Percentiles rank a stretch among this genome's conserved stretches.
These are phyloP conservation scores for Athalia circularis DNA, from an alignment of 2,888 invertebrate genomes.

Conservation along the genomic window DNA sequence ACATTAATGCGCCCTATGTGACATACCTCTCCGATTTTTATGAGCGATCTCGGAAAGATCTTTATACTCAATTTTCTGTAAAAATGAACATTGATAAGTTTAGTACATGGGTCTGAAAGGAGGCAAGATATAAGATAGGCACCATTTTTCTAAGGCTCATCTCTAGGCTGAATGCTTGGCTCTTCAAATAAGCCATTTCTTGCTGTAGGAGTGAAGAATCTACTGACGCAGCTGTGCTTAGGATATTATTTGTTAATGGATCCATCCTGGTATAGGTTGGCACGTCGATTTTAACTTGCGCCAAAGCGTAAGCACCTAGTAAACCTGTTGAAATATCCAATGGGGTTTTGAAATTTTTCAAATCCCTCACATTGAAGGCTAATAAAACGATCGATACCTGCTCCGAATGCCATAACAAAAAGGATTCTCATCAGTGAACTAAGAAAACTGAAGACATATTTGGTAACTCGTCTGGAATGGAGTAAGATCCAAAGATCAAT, in stretches of 20 bases:
- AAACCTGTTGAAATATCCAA: constrained; percentile 50
- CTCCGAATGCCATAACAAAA: constrained; percentile 53
- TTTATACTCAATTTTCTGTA: constrained; percentile 25
- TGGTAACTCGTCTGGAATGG: constrained; percentile 50
- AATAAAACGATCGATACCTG: constrained; percentile 50
- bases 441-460: constrained; percentile 44
- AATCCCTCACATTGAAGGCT: not conserved
- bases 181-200: constrained; percentile 56
- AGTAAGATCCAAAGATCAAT: constrained; percentile 61
- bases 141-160: constrained; percentile 59
- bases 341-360: constrained; percentile 1
- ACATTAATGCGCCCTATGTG: not conserved
- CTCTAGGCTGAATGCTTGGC: constrained; percentile 55
- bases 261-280: constrained; percentile 5
- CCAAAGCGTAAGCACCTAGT: constrained; percentile 49
- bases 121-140: not conserved
- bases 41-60: constrained; percentile 4
- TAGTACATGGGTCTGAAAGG: not conserved
- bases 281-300: constrained; percentile 45
- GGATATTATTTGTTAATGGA: constrained; percentile 39
- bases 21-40: constrained; percentile 1
- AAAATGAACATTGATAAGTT: not conserved
- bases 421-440: constrained; percentile 53
- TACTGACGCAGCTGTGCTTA: constrained; percentile 45
- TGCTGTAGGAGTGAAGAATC: constrained; percentile 46